phyloP scores from a whole-genome alignment of 2,888 invertebrate genomes.

The Prionchulus punctatus region DNA sequence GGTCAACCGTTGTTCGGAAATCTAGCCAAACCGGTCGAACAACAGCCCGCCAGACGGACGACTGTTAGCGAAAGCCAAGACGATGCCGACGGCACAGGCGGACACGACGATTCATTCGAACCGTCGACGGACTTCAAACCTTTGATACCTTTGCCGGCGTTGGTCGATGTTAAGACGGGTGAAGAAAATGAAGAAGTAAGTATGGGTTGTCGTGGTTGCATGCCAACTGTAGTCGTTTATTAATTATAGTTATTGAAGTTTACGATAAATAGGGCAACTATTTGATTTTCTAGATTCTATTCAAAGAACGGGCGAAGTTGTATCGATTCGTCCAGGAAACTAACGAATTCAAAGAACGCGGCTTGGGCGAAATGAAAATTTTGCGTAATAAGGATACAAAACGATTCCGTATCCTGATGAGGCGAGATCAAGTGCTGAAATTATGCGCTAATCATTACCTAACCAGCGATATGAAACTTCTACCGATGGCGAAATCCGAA shows the following conservation, averaged over 20 bases:
- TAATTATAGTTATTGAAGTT: too few species aligned
- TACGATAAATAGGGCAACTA: not conserved
- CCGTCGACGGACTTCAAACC: constrained; percentile 22
- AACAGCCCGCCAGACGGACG: too few species aligned
- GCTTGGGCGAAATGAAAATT: constrained; percentile 40
- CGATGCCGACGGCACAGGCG: constrained; percentile 3
- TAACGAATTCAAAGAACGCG: constrained; percentile 38
- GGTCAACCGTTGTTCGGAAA: too few species aligned
- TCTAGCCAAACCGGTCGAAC: too few species aligned
- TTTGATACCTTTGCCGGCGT: constrained; percentile 24
- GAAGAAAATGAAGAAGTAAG: constrained; percentile 27
- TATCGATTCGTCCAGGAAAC: constrained; percentile 29
- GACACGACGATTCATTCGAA: constrained; percentile 11
- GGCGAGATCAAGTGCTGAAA: constrained; percentile 59
- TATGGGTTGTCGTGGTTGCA: too few species aligned
- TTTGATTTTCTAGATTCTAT: constrained; percentile 22
- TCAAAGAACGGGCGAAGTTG: constrained; percentile 33
- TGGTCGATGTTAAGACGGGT: constrained; percentile 27
- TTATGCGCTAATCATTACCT: constrained; percentile 29
- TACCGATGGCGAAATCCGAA: constrained; percentile 26
- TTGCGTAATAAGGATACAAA: constrained; percentile 51
- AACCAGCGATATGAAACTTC: constrained; percentile 47
- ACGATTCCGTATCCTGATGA: constrained; percentile 58
- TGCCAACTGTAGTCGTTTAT: too few species aligned
- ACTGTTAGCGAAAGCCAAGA: too few species aligned